Conservation (phyloP, 1,140 invertebrate genomes). For the Oryzaephilus surinamensis region DNA sequence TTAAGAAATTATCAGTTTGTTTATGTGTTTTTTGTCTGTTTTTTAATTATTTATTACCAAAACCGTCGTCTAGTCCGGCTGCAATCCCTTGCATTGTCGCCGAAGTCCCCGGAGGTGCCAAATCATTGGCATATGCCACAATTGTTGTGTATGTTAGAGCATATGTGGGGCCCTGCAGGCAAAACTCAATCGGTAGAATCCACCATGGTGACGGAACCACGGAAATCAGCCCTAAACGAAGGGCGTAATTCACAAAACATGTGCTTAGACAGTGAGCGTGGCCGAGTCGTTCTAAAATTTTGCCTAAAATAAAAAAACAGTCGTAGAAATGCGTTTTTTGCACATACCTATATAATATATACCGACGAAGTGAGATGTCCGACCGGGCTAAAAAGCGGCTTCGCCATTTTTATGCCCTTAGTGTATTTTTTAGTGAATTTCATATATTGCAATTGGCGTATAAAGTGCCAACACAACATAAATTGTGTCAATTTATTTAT, state of each 20-base stretch:
- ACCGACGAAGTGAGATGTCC: no score
- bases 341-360: no score
- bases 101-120: conserved; percentile 65
- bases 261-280: conserved; percentile 60
- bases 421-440: no score
- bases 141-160: conserved; percentile 68
- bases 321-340: no score
- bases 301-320: no score
- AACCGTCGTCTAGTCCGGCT: conserved; percentile 70
- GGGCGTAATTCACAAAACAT: conserved; percentile 57
- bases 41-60: conserved; percentile 44
- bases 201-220: conserved; percentile 63
- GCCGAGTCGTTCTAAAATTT: conserved; percentile 57
- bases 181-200: conserved; percentile 55
- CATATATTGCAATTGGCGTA: no score
- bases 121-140: conserved; percentile 61
- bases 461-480: neutral
- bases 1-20: no score
- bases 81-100: conserved; percentile 71
- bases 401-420: no score
- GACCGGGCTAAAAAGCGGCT: no score
- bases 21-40: neutral
- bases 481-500: no score
- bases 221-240: conserved; percentile 56
- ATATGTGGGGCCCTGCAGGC: conserved; percentile 70